Evolutionary conservation across 2,888 invertebrate genomes (phyloP).

Genomic region (Panopea generosa): DNA sequence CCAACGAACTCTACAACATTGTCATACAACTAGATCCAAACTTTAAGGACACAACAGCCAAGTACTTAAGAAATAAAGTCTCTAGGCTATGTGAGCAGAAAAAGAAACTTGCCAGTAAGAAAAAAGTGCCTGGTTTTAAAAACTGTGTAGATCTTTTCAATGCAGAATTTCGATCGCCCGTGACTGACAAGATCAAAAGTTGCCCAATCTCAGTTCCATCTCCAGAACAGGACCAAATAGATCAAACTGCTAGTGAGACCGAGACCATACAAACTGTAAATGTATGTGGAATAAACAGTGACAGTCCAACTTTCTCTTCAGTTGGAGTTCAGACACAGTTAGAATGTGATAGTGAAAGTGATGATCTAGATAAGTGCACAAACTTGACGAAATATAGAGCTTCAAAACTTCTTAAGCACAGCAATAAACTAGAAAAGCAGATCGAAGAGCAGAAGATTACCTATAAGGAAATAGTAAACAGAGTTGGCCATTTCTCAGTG

Average conservation of each 20-base stretch:
- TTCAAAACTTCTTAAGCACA: background rate
- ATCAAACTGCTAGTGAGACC: no score
- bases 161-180: background rate
- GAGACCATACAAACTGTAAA: background rate
- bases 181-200: no score
- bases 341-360: background rate
- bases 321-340: background rate
- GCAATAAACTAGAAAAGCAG: background rate
- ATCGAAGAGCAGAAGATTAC: slow-evolving; percentile 9
- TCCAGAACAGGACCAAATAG: no score
- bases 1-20: no score
- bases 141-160: slow-evolving; percentile 7
- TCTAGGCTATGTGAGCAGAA: slow-evolving; percentile 11
- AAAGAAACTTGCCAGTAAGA: slow-evolving; percentile 9
- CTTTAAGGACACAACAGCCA: background rate
- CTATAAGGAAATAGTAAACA: no score
- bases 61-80: slow-evolving; percentile 10
- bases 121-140: slow-evolving; percentile 6
- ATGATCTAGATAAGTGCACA: background rate
- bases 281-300: no score
- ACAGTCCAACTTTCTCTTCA: background rate
- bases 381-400: slow-evolving; percentile 10
- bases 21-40: slow-evolving; percentile 10
- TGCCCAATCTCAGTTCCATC: no score
- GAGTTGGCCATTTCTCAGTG: no score